Conservation (phyloP, 1,140 invertebrate genomes). For the Tetraneura akinire region DNA sequence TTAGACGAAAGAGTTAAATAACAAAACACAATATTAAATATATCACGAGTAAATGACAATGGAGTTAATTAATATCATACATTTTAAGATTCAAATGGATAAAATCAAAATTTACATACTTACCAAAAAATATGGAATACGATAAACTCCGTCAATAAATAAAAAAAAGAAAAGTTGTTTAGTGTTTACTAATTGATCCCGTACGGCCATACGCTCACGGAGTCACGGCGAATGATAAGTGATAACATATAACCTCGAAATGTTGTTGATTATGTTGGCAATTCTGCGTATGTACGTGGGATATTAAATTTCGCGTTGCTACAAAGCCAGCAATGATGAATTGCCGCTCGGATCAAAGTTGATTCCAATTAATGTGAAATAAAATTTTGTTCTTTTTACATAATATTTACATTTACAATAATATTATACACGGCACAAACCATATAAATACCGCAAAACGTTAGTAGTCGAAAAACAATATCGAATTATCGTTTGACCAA, state of each 20-base stretch:
- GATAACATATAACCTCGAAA: constrained; percentile 25
- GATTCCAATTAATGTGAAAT: neutral
- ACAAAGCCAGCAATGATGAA: neutral
- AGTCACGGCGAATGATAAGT: constrained; percentile 10
- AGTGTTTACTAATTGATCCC: neutral
- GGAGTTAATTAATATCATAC: no score
- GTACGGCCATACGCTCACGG: neutral
- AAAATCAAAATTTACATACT: neutral
- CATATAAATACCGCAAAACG: neutral
- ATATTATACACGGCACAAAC: neutral
- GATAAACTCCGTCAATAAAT: neutral
- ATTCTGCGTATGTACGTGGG: neutral
- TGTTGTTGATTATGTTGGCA: neutral
- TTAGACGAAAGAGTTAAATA: neutral
- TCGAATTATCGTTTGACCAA: neutral
- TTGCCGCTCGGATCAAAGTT: neutral
- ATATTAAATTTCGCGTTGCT: neutral
- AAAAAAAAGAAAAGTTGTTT: constrained; percentile 16
- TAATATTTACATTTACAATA: neutral
- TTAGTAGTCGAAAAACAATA: neutral
- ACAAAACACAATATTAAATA: no score
- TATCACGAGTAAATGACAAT: neutral
- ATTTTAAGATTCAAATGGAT: constrained; percentile 3
- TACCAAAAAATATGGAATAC: constrained; percentile 13
- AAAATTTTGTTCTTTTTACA: neutral